A percentile compares a stretch with the other conserved stretches of the same genome.
Conservation (phyloP, 1,140 invertebrate species). For the Melipona quadrifasciata region DNA sequence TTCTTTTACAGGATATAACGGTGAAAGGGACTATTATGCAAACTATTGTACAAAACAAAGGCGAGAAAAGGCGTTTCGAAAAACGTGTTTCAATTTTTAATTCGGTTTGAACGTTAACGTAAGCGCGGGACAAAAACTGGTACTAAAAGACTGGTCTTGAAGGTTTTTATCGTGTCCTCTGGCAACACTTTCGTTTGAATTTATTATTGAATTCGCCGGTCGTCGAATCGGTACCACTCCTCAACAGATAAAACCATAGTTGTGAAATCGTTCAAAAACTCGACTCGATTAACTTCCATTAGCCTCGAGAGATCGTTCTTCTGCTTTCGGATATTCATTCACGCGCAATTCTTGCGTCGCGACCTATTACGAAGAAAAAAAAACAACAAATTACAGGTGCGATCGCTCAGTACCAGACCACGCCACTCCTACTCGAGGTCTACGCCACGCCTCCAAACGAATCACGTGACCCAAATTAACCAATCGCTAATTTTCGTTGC, state of each 20-base stretch:
- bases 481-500: too few species aligned
- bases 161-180: background rate
- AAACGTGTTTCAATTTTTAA: slow-evolving; percentile 8
- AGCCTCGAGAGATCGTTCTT: background rate
- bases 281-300: background rate
- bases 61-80: background rate
- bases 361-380: background rate
- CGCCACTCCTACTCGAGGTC: too few species aligned
- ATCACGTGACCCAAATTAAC: too few species aligned
- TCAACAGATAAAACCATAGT: background rate
- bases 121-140: background rate
- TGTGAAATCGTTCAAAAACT: background rate
- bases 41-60: background rate
- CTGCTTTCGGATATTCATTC: background rate
- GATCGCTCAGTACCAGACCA: too few species aligned
- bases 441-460: too few species aligned
- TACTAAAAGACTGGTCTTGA: background rate
- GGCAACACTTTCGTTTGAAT: background rate
- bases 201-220: background rate
- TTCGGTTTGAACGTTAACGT: slow-evolving; percentile 1
- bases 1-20: background rate
- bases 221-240: background rate
- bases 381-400: too few species aligned
- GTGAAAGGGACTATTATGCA: background rate
- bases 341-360: background rate